Evolutionary conservation across 2,797 vertebrate species (phyloP).

Genomic region (Phaenicophaeus curvirostris): DNA sequence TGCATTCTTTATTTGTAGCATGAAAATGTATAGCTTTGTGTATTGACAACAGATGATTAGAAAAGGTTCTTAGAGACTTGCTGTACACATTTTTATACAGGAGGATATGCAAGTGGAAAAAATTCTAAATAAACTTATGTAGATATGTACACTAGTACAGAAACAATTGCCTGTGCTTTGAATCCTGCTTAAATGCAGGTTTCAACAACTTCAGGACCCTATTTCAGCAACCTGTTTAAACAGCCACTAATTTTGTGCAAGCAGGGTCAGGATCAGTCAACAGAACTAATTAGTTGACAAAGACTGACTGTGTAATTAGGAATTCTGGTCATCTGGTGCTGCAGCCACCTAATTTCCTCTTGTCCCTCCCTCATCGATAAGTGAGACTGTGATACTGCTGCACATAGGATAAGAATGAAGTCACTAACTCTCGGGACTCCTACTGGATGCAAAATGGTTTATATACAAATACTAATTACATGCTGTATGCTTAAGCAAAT

Average conservation of each 20-base stretch:
- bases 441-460: background rate
- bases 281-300: background rate
- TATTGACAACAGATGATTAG: background rate
- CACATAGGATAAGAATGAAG: background rate
- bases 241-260: background rate
- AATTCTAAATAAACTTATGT: background rate
- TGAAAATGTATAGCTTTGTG: background rate
- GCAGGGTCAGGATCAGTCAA: background rate
- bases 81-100: background rate
- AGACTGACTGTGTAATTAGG: background rate
- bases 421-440: background rate
- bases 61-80: background rate
- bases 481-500: background rate
- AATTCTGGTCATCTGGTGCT: background rate
- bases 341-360: background rate
- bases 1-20: constrained; percentile 41
- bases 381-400: background rate
- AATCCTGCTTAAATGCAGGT: background rate
- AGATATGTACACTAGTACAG: background rate
- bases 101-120: background rate
- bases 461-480: background rate
- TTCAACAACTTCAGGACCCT: background rate
- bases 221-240: background rate
- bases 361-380: background rate
- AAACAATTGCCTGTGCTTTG: background rate